A percentile compares a stretch with the other conserved stretches of the same genome.
Evolutionary conservation across 2,888 invertebrate species (phyloP).

Genomic region (Melangyna quadrimaculata): DNA sequence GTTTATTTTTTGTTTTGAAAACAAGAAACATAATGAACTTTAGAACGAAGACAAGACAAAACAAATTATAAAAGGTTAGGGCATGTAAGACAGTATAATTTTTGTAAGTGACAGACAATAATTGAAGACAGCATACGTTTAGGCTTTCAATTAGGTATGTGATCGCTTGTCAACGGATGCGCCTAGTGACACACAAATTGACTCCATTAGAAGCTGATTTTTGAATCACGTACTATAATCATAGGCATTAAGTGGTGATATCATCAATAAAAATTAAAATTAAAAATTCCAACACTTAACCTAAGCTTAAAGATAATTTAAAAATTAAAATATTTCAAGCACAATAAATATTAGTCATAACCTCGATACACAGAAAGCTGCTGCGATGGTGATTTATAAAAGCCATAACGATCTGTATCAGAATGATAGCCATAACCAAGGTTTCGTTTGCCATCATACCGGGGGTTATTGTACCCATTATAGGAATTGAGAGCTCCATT

Average conservation of each 20-base stretch:
- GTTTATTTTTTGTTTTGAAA: constrained; percentile 2
- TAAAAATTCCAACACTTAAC: constrained; percentile 20
- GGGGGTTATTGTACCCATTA: constrained; percentile 83
- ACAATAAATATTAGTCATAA: constrained; percentile 66
- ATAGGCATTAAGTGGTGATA: constrained; percentile 17
- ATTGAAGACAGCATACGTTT: constrained; percentile 45
- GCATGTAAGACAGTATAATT: background rate
- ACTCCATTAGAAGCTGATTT: constrained; percentile 33
- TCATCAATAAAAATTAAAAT: constrained; percentile 25
- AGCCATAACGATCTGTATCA: constrained; percentile 78
- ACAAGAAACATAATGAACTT: constrained; percentile 11
- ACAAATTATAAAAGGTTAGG: background rate
- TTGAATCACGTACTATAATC: constrained; percentile 8
- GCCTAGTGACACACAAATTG: constrained; percentile 54
- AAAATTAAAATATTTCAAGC: background rate
- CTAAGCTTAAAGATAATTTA: constrained; percentile 13
- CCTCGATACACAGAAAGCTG: constrained; percentile 71
- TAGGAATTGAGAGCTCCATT: constrained; percentile 84
- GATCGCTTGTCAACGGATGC: constrained; percentile 31
- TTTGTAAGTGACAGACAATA: constrained; percentile 17
- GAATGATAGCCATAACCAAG: constrained; percentile 84
- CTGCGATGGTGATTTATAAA: constrained; percentile 70
- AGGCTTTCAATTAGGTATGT: constrained; percentile 31
- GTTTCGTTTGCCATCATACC: constrained; percentile 83
- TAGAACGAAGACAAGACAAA: constrained; percentile 15